These are phyloP conservation scores for Salpingus planirostris DNA, from an alignment of 2,888 invertebrate species.

Conservation along the genomic window DNA sequence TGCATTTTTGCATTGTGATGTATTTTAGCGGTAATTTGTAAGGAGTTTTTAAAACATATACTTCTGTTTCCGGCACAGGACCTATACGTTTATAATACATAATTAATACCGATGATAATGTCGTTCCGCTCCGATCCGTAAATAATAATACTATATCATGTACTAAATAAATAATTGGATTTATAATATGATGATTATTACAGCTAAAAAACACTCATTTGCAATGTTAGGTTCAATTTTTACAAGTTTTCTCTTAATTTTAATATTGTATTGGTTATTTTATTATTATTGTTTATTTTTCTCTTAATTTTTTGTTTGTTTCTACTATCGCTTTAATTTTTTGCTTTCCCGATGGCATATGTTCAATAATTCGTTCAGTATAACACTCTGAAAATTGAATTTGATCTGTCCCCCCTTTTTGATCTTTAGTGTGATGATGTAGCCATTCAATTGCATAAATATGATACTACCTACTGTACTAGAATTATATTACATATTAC, in stretches of 20 bases:
- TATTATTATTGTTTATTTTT: conserved; percentile 4
- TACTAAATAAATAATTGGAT: no score
- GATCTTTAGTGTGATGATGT: conserved; percentile 39
- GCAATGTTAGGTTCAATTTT: conserved; percentile 30
- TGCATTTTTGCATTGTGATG: conserved; percentile 67
- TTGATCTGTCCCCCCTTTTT: conserved; percentile 21
- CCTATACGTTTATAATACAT: conserved; percentile 10
- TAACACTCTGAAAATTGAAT: conserved; percentile 27
- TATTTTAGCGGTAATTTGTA: conserved; percentile 47
- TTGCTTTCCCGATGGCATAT: no score
- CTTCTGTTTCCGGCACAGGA: conserved; percentile 36
- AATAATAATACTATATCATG: no score
- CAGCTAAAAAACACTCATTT: conserved; percentile 39
- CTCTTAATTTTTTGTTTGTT: neutral
- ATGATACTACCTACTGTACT: no score
- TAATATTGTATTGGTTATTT: conserved; percentile 7
- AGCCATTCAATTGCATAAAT: conserved; percentile 33
- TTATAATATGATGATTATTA: no score
- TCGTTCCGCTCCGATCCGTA: conserved; percentile 27
- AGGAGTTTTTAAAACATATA: conserved; percentile 39
- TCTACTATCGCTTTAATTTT: neutral
- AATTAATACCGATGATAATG: no score
- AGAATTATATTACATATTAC: conserved; percentile 24
- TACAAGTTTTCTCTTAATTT: conserved; percentile 7
- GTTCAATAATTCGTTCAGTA: no score